Evolutionary conservation across 2,888 invertebrate species (phyloP).

Genomic region (Clistopyga incitator): DNA sequence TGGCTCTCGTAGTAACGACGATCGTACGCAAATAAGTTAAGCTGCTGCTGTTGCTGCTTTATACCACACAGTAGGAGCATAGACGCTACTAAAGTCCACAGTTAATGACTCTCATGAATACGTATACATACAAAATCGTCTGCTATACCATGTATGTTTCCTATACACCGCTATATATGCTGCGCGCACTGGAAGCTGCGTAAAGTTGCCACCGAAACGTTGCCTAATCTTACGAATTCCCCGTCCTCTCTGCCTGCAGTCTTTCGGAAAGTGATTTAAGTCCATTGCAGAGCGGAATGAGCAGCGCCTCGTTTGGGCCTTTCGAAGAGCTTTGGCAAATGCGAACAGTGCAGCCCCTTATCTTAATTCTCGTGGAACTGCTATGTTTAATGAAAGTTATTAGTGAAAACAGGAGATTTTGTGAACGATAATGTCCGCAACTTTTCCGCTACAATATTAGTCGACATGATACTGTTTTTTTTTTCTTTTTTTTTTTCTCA

Average conservation of each 20-base stretch:
- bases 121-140: slow-evolving; percentile 33
- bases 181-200: slow-evolving; percentile 24
- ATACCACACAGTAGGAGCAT: slow-evolving; percentile 62
- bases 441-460: neutral
- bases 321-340: slow-evolving; percentile 12
- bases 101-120: slow-evolving; percentile 59
- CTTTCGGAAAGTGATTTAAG: slow-evolving; percentile 42
- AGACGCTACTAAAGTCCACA: slow-evolving; percentile 47
- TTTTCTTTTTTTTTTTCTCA: neutral
- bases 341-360: neutral
- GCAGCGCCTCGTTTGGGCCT: neutral
- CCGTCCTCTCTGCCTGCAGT: slow-evolving; percentile 13
- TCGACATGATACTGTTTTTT: too few species aligned
- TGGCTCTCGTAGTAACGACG: slow-evolving; percentile 33
- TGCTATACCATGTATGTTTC: neutral
- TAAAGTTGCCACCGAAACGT: slow-evolving; percentile 36
- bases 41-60: slow-evolving; percentile 35
- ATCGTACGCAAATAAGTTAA: slow-evolving; percentile 47
- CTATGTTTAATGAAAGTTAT: neutral
- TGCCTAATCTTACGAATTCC: slow-evolving; percentile 39
- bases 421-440: neutral
- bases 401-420: neutral
- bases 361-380: neutral
- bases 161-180: neutral
- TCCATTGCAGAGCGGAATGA: slow-evolving; percentile 24